These are phyloP conservation scores for Leptarthrus brevirostris DNA, from an alignment of 2,888 invertebrate species.

Conservation along the genomic window DNA sequence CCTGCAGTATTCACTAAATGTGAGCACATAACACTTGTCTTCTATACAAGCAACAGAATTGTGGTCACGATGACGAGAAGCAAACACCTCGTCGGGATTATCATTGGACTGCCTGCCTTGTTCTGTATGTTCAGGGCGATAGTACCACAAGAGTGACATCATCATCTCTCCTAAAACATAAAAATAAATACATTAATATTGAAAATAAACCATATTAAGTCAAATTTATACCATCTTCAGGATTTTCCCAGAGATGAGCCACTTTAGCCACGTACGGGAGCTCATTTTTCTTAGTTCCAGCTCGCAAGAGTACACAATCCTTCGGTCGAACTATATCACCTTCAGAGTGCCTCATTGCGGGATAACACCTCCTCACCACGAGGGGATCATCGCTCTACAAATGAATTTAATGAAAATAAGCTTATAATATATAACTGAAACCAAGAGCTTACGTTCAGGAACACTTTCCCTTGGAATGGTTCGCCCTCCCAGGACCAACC, in stretches of 20 bases:
- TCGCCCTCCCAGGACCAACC: slow-evolving; percentile 94
- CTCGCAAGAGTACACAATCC: slow-evolving; percentile 92
- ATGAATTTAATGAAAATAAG: slow-evolving; percentile 37
- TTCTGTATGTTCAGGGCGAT: slow-evolving; percentile 96
- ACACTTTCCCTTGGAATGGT: slow-evolving; percentile 84
- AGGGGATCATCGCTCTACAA: slow-evolving; percentile 79
- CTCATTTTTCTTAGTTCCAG: slow-evolving; percentile 84
- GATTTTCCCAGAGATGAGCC: slow-evolving; percentile 94
- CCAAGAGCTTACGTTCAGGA: slow-evolving; percentile 77
- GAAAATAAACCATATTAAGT: background rate
- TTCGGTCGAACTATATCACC: slow-evolving; percentile 88
- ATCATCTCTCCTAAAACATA: slow-evolving; percentile 88
- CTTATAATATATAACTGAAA: background rate
- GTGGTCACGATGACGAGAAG: slow-evolving; percentile 93
- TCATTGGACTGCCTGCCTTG: slow-evolving; percentile 83
- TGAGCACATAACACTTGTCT: slow-evolving; percentile 96
- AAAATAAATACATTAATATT: background rate
- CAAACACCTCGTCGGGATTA: slow-evolving; percentile 92
- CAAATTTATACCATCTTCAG: slow-evolving; percentile 80
- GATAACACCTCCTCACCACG: slow-evolving; percentile 85
- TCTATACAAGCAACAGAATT: slow-evolving; percentile 98
- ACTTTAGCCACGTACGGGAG: slow-evolving; percentile 96
- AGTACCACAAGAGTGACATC: slow-evolving; percentile 97
- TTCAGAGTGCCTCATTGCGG: slow-evolving; percentile 88
- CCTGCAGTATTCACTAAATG: slow-evolving; percentile 97